Conservation (phyloP, 1,140 invertebrate genomes). For the Solenopsis invicta region DNA sequence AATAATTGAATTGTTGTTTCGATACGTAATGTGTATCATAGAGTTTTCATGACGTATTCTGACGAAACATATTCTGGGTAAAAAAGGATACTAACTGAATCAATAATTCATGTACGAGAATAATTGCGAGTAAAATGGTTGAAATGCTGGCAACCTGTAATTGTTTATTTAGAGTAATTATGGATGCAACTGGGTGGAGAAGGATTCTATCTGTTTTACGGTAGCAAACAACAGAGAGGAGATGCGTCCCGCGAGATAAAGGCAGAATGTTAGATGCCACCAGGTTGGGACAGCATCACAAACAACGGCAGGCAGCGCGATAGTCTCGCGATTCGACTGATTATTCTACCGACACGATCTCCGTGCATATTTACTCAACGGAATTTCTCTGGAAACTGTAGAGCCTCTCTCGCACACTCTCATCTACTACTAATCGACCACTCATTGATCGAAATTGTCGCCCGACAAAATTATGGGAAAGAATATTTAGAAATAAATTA, state of each 20-base stretch:
- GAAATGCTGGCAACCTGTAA: constrained; percentile 16
- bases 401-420: background rate
- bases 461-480: background rate
- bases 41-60: background rate
- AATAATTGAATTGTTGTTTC: constrained; percentile 15
- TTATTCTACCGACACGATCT: constrained; percentile 54
- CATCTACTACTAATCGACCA: constrained; percentile 37
- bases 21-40: background rate
- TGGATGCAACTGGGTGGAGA: constrained; percentile 26
- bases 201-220: constrained; percentile 51
- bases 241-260: constrained; percentile 44
- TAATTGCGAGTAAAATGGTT: background rate
- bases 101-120: constrained; percentile 19
- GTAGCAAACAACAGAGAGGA: constrained; percentile 37
- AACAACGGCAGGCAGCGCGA: constrained; percentile 36
- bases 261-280: constrained; percentile 53
- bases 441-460: constrained; percentile 8
- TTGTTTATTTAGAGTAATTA: constrained; percentile 59
- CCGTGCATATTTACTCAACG: constrained; percentile 54
- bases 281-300: constrained; percentile 36
- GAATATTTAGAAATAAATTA: background rate
- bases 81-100: background rate
- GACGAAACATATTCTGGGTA: background rate
- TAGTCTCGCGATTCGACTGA: constrained; percentile 53
- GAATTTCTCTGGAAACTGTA: background rate